Conservation (phyloP, 2,888 invertebrate genomes). For the Agrotis segetum region DNA sequence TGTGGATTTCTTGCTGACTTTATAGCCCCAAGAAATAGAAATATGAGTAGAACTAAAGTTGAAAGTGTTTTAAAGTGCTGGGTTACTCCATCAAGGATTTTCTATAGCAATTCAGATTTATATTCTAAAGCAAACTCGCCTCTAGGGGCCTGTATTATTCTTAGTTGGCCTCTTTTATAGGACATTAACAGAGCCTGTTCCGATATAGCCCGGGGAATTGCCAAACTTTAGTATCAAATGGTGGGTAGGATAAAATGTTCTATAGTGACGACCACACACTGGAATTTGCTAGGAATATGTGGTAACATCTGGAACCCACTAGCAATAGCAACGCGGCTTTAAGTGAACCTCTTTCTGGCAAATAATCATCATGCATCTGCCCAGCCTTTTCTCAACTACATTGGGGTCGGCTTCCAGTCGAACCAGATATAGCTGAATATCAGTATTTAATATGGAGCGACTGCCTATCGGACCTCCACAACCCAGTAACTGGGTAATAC, state of each 20-base stretch:
- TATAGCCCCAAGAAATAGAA: background rate
- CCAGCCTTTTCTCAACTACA: too few relatives aligned
- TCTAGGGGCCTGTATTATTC: background rate
- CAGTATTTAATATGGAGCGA: too few relatives aligned
- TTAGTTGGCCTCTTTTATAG: background rate
- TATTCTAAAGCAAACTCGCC: background rate
- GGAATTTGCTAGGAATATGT: background rate
- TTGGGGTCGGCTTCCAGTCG: too few relatives aligned
- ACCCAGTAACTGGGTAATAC: too few relatives aligned
- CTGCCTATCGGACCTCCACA: too few relatives aligned
- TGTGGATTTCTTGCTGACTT: background rate
- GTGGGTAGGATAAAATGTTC: background rate
- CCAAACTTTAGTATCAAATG: background rate
- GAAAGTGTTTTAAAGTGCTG: constrained; percentile 5
- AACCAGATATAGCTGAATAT: too few relatives aligned
- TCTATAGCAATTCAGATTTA: background rate
- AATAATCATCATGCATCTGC: too few relatives aligned
- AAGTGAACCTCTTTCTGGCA: too few relatives aligned
- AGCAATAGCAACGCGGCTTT: too few relatives aligned
- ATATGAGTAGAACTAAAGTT: background rate
- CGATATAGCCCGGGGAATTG: background rate
- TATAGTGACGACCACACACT: background rate
- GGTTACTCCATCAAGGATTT: background rate
- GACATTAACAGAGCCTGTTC: background rate
- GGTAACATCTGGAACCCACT: too few relatives aligned